Evolutionary conservation across 2,888 invertebrate species (phyloP).

Genomic region (Petrolisthes manimaculis): DNA sequence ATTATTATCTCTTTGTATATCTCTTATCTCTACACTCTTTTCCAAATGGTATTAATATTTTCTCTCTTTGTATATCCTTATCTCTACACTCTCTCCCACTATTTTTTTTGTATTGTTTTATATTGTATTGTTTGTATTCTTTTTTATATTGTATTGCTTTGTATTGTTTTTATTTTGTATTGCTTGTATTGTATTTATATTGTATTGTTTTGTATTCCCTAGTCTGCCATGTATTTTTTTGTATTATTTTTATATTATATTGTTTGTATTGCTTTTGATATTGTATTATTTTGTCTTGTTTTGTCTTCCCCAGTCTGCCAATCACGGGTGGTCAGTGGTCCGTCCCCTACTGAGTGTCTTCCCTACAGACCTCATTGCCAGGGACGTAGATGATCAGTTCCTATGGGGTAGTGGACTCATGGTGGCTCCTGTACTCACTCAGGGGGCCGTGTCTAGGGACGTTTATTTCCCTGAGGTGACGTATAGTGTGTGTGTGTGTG

Average conservation of each 20-base stretch:
- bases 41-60: neutral
- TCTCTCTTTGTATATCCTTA: neutral
- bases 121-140: no score
- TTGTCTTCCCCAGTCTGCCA: conserved; percentile 67
- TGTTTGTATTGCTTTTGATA: no score
- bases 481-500: no score
- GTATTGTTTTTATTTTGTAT: neutral
- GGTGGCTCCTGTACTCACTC: conserved; percentile 68
- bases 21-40: neutral
- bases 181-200: no score
- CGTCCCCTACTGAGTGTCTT: conserved; percentile 69
- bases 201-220: no score
- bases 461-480: conserved; percentile 43
- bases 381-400: conserved; percentile 68
- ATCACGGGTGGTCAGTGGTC: conserved; percentile 69
- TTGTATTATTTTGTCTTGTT: no score
- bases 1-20: neutral
- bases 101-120: no score
- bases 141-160: no score
- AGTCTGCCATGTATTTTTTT: no score
- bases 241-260: neutral
- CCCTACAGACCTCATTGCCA: conserved; percentile 67
- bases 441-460: conserved; percentile 43
- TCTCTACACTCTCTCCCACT: neutral
- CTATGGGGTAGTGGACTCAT: conserved; percentile 71